Base-by-base conservation (phyloP, 2,797 vertebrate genomes). In the Esox masquinongy region DNA sequence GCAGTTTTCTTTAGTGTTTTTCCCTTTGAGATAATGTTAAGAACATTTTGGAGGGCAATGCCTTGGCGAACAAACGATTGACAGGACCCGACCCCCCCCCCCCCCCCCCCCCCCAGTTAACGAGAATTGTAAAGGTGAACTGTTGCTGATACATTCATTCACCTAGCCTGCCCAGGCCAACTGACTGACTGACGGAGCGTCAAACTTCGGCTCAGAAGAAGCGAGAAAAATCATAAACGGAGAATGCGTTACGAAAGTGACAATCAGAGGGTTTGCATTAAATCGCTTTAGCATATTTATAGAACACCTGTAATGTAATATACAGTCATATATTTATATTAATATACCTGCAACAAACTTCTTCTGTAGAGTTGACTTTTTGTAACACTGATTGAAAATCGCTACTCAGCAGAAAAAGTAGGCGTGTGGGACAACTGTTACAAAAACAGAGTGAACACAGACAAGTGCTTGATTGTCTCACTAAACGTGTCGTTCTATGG, bases 381-480 rank as follows among this genome's bases (percentile, higher is more conserved):
- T 47, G 88, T 91, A 92, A 92, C 90, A 93, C 90, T 91, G 92
- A 91, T 88, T 90, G 84, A 92, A 91, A 92, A 87, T 87, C 68
- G 72, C 91, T 91, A 94, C 90, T 93, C 93, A 93, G 93, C 92
- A 92, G 92, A 90, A 92, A 91, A 39, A 87, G 89, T 90, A 84
- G 74, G 82, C 86, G 82, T 88, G 88, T 86, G 85, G 87, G 88
- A 91, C 90, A 80, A 90, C 84, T 87, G 80, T 93, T 90, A 93
- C 89, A 92, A 90, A 93, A 93, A 93, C 90, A 93, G 83, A 90
- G 91, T 90, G 92, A 90, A 92, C 92, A 93, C 90, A 88, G 85
- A 92, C 88, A 88, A 88, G 90, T 91, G 87, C 86, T 92, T 95
- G 94, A 95, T 94, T 95, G 94, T 94, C 93, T 93, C 88, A 92